Evolutionary conservation across 2,797 vertebrate genomes (phyloP).

Genomic region (Chloroceryle inda): DNA sequence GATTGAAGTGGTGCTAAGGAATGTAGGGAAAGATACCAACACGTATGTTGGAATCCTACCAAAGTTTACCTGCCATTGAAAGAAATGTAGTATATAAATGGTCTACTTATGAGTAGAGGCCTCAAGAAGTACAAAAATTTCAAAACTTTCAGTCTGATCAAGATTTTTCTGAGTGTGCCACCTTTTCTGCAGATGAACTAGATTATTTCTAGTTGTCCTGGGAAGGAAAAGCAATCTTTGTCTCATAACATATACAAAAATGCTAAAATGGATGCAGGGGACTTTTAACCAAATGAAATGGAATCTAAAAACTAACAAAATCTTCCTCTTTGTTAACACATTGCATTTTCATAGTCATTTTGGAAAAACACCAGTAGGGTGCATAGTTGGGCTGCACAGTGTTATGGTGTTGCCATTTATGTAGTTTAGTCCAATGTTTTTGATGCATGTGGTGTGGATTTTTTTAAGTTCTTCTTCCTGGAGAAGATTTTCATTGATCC

Average conservation of each 20-base stretch:
- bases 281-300: neutral
- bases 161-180: neutral
- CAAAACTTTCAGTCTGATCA: neutral
- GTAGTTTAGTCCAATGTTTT: neutral
- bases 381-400: constrained; percentile 52
- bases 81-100: neutral
- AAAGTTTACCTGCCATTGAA: neutral
- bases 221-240: neutral
- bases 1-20: neutral
- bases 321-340: neutral
- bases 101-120: neutral
- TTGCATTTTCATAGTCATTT: neutral
- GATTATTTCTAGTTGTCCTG: neutral
- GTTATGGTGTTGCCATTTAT: neutral
- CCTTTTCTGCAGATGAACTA: neutral
- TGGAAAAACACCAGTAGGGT: constrained; percentile 59
- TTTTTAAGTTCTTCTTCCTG: neutral
- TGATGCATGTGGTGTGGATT: neutral
- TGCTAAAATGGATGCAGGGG: neutral
- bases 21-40: neutral
- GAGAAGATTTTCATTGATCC: neutral
- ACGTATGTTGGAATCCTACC: neutral
- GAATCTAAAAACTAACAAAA: neutral
- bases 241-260: neutral
- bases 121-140: neutral